Evolutionary conservation across 1,140 invertebrate species (phyloP).

Genomic region (Drosophila eugracilis): DNA sequence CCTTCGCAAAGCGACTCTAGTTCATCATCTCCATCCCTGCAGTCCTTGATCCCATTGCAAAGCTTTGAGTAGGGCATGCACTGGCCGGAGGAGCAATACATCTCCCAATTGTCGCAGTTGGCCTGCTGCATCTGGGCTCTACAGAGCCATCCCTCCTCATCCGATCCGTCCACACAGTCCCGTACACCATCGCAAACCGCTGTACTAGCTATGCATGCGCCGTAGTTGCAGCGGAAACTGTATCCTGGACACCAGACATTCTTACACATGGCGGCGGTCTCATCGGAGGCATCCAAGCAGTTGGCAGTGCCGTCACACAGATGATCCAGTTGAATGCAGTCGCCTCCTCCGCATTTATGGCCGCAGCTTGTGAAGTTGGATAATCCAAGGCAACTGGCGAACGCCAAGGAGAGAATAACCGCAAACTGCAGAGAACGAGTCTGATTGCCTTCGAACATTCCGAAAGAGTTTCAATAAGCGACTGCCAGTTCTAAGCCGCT

Average conservation of each 20-base stretch:
- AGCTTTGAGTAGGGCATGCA: slow-evolving; percentile 41
- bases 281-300: slow-evolving; percentile 87
- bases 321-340: slow-evolving; percentile 36
- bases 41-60: slow-evolving; percentile 35
- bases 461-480: slow-evolving; percentile 4
- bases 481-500: slow-evolving; percentile 16
- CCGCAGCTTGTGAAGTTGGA: slow-evolving; percentile 10
- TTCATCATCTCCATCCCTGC: slow-evolving; percentile 39
- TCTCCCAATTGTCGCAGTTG: slow-evolving; percentile 49
- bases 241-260: slow-evolving; percentile 81
- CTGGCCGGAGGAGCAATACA: slow-evolving; percentile 41
- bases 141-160: slow-evolving; percentile 81
- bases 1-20: slow-evolving; percentile 20
- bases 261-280: slow-evolving; percentile 86
- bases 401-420: slow-evolving; percentile 3
- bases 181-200: slow-evolving; percentile 86
- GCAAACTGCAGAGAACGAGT: slow-evolving; percentile 1
- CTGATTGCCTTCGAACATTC: slow-evolving; percentile 20
- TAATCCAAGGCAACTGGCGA: background rate
- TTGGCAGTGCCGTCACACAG: slow-evolving; percentile 86
- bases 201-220: slow-evolving; percentile 87
- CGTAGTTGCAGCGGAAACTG: slow-evolving; percentile 87
- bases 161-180: slow-evolving; percentile 89
- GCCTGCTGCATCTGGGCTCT: slow-evolving; percentile 40
- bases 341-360: slow-evolving; percentile 27